Evolutionary conservation across 2,113 vertebrate genomes (phyloP).

Genomic region (Albula goreensis): DNA sequence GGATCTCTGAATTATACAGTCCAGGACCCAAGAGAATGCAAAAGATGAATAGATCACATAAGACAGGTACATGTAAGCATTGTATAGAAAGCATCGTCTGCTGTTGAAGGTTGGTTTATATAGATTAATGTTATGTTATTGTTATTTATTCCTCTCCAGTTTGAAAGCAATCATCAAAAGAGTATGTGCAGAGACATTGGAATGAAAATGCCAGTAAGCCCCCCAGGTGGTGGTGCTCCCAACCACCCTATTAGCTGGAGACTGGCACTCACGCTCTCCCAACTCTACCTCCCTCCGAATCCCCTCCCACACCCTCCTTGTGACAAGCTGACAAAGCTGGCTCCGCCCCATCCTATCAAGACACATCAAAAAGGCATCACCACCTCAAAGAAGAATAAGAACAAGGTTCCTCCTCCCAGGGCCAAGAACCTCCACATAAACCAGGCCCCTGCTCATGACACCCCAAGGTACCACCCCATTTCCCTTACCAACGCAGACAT

Average conservation of each 20-base stretch:
- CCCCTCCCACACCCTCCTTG: neutral
- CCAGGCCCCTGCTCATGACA: neutral
- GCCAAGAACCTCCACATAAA: neutral
- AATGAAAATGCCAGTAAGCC: conserved; percentile 34
- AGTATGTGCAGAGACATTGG: conserved; percentile 44
- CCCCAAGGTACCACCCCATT: neutral
- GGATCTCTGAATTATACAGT: neutral
- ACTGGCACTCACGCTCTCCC: conserved; percentile 45
- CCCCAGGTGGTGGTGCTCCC: conserved; percentile 25
- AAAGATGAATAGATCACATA: too few species aligned
- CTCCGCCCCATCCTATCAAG: neutral
- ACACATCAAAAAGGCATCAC: neutral
- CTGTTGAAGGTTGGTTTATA: neutral
- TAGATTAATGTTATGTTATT: neutral
- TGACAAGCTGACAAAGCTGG: conserved; percentile 19
- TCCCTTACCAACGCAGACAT: neutral
- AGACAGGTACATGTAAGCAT: neutral
- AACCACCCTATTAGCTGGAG: conserved; percentile 42
- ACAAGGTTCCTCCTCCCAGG: neutral
- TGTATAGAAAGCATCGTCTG: neutral
- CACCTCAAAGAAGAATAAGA: neutral
- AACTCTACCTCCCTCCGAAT: conserved; percentile 43
- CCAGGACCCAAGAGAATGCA: neutral
- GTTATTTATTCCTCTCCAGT: conserved; percentile 31
- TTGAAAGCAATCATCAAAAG: conserved; percentile 50